Evolutionary conservation across 2,113 vertebrate genomes (phyloP), one percentile per base, ranked within the genome.

Genomic region (Atlantisia rogersi): DNA sequence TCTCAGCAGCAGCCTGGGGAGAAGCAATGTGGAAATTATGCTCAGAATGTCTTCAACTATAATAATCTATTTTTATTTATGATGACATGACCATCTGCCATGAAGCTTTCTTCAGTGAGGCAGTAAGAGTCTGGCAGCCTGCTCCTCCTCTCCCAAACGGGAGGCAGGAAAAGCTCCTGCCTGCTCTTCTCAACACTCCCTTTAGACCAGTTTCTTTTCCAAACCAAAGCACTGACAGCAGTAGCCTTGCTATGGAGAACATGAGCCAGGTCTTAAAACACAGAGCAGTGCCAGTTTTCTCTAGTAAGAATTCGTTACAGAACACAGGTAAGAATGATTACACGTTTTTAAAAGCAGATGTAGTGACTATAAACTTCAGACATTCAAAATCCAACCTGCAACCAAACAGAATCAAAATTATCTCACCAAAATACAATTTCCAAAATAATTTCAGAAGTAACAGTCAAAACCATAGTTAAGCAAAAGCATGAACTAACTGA

Each of bases 81-180:
- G 84, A 81, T 88, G 86, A 94, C 73, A 95, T 40, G 53, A 55
- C 92, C 87, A 91, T 94, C 90, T 95, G 93, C 78, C 84, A 93
- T 0, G 0, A 29, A 89, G 32, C 56, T 79, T 93, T 89, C 86
- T 91, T 74, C 74, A 92, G 74, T 22, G n/a, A 78, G 46, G 77
- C 87, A 84, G 40, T 62, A 71, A 68, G 24, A 69, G 71, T 70
- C 81, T 86, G 86, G 86, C 86, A 88, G 89, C 68, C 82, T 63
- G 80, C 40, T 94, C 42, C 26, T 62, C 1, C 0, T 71, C 71
- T 92, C 52, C 76, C 63, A 68, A 69, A 62, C 9, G 48, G 59
- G 14, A 86, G 26, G 71, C 18, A 85, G 42, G 60, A 24, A 92
- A 56, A 88, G 60, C 42, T 95, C 42, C 83, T 80, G 71, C 60